A percentile compares a stretch with the other conserved stretches of the same genome.
These are phyloP conservation scores for Macroramphosus scolopax DNA, from an alignment of 2,797 vertebrate genomes.

Conservation along the genomic window DNA sequence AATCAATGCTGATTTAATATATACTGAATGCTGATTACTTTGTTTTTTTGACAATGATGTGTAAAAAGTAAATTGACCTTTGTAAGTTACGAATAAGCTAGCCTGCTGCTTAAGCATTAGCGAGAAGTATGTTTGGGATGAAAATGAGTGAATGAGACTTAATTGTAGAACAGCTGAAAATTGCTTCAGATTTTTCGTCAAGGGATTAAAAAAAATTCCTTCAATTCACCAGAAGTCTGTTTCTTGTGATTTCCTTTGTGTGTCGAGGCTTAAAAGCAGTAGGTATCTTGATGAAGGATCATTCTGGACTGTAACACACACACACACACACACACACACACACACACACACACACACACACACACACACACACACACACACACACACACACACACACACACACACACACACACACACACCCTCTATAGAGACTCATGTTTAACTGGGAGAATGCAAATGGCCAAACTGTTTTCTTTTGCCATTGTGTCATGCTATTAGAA, in stretches of 20 bases:
- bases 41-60: constrained; percentile 76
- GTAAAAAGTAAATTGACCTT: constrained; percentile 74
- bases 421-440: constrained; percentile 39
- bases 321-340: no score
- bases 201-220: constrained; percentile 67
- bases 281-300: constrained; percentile 60
- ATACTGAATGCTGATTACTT: constrained; percentile 75
- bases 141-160: constrained; percentile 57
- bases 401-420: no score
- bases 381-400: no score
- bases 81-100: constrained; percentile 78
- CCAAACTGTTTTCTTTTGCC: constrained; percentile 29
- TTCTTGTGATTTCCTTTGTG: constrained; percentile 58
- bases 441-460: constrained; percentile 47
- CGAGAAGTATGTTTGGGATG: constrained; percentile 64
- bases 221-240: constrained; percentile 59
- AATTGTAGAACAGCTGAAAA: constrained; percentile 45
- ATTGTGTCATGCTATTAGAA: constrained; percentile 26
- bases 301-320: constrained; percentile 61
- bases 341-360: no score
- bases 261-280: constrained; percentile 40
- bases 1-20: constrained; percentile 75
- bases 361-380: no score
- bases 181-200: constrained; percentile 52
- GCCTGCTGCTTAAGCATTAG: constrained; percentile 72